A percentile compares a stretch with the other conserved stretches of the same genome.
Conservation (phyloP, 2,797 vertebrate species). For the Parambassis ranga region DNA sequence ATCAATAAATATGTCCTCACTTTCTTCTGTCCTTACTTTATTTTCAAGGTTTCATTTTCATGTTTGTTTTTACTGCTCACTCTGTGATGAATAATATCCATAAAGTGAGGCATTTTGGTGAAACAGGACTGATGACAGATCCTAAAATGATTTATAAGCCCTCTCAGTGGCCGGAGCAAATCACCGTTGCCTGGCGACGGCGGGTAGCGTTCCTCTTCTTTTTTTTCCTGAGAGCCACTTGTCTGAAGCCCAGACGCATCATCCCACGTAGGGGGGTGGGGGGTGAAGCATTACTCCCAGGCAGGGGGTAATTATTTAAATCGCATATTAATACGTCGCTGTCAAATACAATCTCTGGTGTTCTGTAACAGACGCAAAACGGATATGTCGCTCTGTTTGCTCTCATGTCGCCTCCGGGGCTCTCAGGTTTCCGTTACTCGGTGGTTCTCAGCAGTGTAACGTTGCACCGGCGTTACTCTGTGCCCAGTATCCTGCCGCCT, state of each 20-base stretch:
- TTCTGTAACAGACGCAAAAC: conserved; percentile 7
- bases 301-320: conserved; percentile 42
- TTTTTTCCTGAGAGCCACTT: conserved; percentile 61
- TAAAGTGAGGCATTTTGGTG: no score
- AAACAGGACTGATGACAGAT: not conserved
- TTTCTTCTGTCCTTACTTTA: not conserved
- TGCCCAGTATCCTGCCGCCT: conserved; percentile 39
- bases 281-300: conserved; percentile 18
- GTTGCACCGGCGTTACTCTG: conserved; percentile 33
- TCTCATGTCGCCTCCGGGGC: not conserved
- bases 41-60: no score
- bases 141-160: not conserved
- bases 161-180: conserved; percentile 1
- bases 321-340: conserved; percentile 12
- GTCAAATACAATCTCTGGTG: conserved; percentile 7
- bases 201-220: conserved; percentile 39
- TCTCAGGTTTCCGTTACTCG: conserved; percentile 40
- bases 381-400: conserved; percentile 2
- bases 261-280: conserved; percentile 20
- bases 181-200: conserved; percentile 64
- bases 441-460: conserved; percentile 13
- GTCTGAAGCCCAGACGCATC: conserved; percentile 52
- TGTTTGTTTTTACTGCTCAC: no score
- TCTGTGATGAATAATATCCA: no score
- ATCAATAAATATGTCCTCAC: no score